phyloP scores from a whole-genome alignment of 2,888 invertebrate species.

The Ligdia adustata region DNA sequence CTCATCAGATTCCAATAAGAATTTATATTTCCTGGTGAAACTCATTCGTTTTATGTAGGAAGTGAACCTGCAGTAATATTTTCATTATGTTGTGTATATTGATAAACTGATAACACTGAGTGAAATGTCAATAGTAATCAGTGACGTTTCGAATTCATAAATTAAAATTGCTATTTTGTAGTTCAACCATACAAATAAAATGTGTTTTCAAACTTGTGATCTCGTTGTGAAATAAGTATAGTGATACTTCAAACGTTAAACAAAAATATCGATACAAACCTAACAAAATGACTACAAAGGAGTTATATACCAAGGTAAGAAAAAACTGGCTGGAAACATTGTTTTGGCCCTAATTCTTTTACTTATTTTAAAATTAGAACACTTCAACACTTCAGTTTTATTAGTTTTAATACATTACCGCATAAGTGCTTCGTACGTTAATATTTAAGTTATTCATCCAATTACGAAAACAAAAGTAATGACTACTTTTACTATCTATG shows the following conservation, averaged over 20 bases:
- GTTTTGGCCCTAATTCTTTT: slow-evolving; percentile 3
- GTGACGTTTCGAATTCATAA: slow-evolving; percentile 74
- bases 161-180: slow-evolving; percentile 64
- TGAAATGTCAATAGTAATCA: slow-evolving; percentile 64
- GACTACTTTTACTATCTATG: slow-evolving; percentile 31
- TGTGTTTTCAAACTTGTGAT: slow-evolving; percentile 62
- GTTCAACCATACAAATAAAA: slow-evolving; percentile 71
- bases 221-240: slow-evolving; percentile 73
- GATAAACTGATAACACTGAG: slow-evolving; percentile 62
- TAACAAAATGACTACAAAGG: slow-evolving; percentile 83
- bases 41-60: slow-evolving; percentile 23
- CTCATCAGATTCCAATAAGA: slow-evolving; percentile 58
- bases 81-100: slow-evolving; percentile 29
- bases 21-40: slow-evolving; percentile 52
- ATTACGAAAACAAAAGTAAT: not conserved
- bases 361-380: slow-evolving; percentile 24
- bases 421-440: too few species aligned
- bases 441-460: not conserved
- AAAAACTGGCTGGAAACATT: slow-evolving; percentile 24
- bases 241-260: too few species aligned
- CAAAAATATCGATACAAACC: too few species aligned
- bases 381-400: slow-evolving; percentile 6
- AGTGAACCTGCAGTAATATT: slow-evolving; percentile 3
- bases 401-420: not conserved
- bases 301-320: slow-evolving; percentile 80